These are phyloP conservation scores for Drosophila trichaetosa DNA, from an alignment of 2,888 invertebrate genomes.

Conservation along the genomic window DNA sequence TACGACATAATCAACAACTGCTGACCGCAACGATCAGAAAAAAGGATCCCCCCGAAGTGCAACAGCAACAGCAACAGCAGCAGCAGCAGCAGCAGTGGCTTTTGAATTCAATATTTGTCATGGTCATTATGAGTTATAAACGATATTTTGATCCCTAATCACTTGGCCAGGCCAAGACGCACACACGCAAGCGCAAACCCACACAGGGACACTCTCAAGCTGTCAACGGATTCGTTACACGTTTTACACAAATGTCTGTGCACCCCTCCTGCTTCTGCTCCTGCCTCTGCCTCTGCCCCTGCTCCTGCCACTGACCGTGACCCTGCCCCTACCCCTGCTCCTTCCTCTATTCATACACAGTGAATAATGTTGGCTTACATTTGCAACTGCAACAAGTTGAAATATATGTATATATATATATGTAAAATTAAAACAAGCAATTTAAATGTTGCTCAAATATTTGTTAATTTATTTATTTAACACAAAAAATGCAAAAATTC, in stretches of 20 bases:
- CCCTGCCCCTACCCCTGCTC: neutral
- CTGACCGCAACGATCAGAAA: conserved; percentile 39
- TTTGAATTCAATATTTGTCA: conserved; percentile 68
- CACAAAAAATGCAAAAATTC: too few relatives aligned
- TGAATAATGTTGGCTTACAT: neutral
- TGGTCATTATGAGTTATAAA: conserved; percentile 77
- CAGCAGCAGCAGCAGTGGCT: conserved; percentile 4
- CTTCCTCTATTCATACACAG: neutral
- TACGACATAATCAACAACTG: conserved; percentile 62
- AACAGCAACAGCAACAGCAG: neutral
- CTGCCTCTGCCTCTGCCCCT: neutral
- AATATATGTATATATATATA: too few relatives aligned
- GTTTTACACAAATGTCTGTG: conserved; percentile 72
- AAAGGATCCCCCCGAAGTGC: neutral
- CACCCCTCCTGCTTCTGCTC: neutral
- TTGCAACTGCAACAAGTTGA: too few relatives aligned
- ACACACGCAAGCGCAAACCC: conserved; percentile 12
- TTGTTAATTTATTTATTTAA: too few relatives aligned
- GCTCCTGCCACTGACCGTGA: neutral
- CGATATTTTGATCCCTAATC: conserved; percentile 79
- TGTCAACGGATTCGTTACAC: conserved; percentile 78
- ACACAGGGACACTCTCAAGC: conserved; percentile 55
- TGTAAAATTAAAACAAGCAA: too few relatives aligned
- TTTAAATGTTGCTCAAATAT: too few relatives aligned
- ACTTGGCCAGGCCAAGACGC: conserved; percentile 41